Percentiles rank a stretch among this genome's conserved stretches.
Evolutionary conservation across 2,888 invertebrate species (phyloP).

Genomic region (Cryptocephalus primarius): DNA sequence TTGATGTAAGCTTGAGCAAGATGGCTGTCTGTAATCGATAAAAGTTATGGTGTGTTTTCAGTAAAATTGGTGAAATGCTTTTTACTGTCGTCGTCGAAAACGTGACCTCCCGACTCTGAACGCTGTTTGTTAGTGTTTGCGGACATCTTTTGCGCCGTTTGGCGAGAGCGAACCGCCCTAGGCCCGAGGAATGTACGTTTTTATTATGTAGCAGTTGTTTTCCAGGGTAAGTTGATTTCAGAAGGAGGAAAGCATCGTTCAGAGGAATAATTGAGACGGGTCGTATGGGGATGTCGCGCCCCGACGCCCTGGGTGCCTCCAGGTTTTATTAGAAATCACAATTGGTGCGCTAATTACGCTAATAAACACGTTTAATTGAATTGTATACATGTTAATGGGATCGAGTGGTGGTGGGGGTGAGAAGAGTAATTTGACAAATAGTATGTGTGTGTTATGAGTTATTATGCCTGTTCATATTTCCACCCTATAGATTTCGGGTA

Average conservation of each 20-base stretch:
- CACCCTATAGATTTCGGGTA: no score
- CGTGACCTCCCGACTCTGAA: background rate
- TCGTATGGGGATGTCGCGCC: no score
- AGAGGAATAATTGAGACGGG: background rate
- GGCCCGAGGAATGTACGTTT: slow-evolving; percentile 7
- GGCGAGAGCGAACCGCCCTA: no score
- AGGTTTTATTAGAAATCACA: no score
- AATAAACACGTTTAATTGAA: slow-evolving; percentile 32
- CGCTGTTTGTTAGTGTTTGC: background rate
- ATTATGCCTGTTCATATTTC: no score
- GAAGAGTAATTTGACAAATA: slow-evolving; percentile 28
- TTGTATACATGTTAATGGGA: slow-evolving; percentile 25
- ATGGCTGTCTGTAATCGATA: slow-evolving; percentile 33
- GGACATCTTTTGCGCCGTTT: background rate
- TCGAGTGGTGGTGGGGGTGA: slow-evolving; percentile 21
- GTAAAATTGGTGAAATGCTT: slow-evolving; percentile 13
- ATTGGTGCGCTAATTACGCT: slow-evolving; percentile 20
- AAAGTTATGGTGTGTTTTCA: slow-evolving; percentile 27
- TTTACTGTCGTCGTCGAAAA: no score
- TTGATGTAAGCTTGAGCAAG: slow-evolving; percentile 22
- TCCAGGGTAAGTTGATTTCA: slow-evolving; percentile 5
- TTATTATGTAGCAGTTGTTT: slow-evolving; percentile 27
- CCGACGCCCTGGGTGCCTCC: no score
- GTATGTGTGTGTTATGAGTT: slow-evolving; percentile 11
- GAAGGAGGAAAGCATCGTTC: background rate